Evolutionary conservation across 1,140 invertebrate genomes (phyloP).

Genomic region (Apis mellifera): DNA sequence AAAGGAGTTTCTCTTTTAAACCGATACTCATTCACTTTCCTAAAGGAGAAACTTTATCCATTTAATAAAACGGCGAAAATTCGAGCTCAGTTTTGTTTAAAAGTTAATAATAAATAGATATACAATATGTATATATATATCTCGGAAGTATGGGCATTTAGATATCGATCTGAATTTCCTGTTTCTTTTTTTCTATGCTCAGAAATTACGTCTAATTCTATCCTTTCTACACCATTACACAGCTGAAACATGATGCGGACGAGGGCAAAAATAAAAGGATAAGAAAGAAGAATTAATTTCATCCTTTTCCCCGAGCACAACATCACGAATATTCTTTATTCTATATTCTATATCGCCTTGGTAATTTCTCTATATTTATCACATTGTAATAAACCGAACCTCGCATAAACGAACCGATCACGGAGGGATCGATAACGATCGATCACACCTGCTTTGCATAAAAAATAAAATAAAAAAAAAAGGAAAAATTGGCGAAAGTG

Average conservation of each 20-base stretch:
- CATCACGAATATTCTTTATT: neutral
- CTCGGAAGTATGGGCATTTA: too few relatives aligned
- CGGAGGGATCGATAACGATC: neutral
- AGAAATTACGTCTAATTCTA: too few relatives aligned
- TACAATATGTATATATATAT: too few relatives aligned
- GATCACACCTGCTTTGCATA: neutral
- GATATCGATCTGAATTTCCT: neutral
- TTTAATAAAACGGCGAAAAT: neutral
- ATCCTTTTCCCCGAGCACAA: neutral
- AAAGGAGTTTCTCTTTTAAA: neutral
- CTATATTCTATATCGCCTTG: neutral
- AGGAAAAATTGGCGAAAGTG: conserved; percentile 6
- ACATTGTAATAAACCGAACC: neutral
- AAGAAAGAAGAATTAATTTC: neutral
- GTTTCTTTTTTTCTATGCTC: neutral
- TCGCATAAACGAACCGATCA: neutral
- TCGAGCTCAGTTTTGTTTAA: neutral
- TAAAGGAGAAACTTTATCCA: neutral
- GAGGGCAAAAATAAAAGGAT: neutral
- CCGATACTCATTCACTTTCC: neutral
- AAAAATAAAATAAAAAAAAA: too few relatives aligned
- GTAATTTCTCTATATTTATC: neutral
- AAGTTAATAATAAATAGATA: too few relatives aligned
- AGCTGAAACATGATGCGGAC: neutral
- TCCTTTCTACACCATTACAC: neutral